Percentiles rank a stretch among this genome's conserved stretches.
These are phyloP conservation scores for Stomatorhinus ivindoensis DNA, from an alignment of 2,113 vertebrate genomes.

Conservation along the genomic window DNA sequence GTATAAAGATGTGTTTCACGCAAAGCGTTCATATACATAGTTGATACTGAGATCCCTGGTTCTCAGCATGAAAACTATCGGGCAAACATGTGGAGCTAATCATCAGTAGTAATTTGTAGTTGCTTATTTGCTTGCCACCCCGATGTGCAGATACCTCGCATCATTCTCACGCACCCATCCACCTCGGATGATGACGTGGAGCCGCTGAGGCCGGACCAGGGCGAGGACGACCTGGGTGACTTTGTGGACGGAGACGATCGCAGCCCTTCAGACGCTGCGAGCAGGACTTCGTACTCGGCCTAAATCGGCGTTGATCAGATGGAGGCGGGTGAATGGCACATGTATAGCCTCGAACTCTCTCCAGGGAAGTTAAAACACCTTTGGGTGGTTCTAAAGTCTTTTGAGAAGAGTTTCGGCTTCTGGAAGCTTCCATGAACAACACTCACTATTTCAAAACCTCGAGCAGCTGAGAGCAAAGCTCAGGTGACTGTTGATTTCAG, in stretches of 20 bases:
- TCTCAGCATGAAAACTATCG: background rate
- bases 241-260: conserved; percentile 30
- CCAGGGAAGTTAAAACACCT: background rate
- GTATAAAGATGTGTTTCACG: background rate
- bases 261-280: conserved; percentile 45
- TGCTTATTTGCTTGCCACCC: background rate
- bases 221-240: conserved; percentile 41
- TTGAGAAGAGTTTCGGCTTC: background rate
- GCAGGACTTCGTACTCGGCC: conserved; percentile 57
- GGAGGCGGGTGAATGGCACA: background rate
- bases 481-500: background rate
- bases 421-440: background rate
- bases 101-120: background rate
- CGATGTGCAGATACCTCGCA: conserved; percentile 64
- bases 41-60: background rate
- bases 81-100: background rate
- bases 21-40: background rate
- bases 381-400: background rate
- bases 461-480: background rate
- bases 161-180: conserved; percentile 74
- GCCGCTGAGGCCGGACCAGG: conserved; percentile 49
- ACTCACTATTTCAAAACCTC: background rate
- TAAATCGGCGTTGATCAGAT: conserved; percentile 26
- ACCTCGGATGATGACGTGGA: conserved; percentile 73
- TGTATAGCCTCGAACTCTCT: background rate